Evolutionary conservation across 2,113 vertebrate species (phyloP).

Genomic region (Ammodytes marinus): DNA sequence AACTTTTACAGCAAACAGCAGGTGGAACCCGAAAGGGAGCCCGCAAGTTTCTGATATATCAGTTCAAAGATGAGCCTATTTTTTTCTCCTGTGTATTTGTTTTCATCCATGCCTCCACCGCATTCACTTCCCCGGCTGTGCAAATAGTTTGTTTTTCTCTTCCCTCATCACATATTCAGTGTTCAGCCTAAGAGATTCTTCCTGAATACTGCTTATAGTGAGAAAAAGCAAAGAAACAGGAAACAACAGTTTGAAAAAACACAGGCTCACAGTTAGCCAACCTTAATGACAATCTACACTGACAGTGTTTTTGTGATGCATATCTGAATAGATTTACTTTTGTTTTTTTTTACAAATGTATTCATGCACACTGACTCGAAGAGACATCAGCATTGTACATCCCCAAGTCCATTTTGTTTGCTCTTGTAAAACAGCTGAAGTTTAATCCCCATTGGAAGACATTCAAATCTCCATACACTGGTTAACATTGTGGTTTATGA

Average conservation of each 20-base stretch:
- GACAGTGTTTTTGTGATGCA: neutral
- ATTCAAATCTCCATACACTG: neutral
- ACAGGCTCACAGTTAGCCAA: neutral
- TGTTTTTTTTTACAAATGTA: neutral
- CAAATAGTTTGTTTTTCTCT: neutral
- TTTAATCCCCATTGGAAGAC: neutral
- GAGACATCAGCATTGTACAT: neutral
- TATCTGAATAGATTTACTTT: neutral
- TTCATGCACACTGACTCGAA: neutral
- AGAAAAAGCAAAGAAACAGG: slow-evolving; percentile 11
- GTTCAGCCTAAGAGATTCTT: slow-evolving; percentile 2
- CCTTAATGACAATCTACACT: neutral
- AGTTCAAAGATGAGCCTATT: slow-evolving; percentile 19
- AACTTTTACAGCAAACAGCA: slow-evolving; percentile 42
- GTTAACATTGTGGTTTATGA: neutral
- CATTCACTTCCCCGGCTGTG: slow-evolving; percentile 17
- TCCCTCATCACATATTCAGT: slow-evolving; percentile 7
- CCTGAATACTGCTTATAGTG: slow-evolving; percentile 8
- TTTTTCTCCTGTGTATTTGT: neutral
- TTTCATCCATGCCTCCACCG: neutral
- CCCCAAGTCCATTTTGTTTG: neutral
- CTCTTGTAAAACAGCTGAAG: neutral
- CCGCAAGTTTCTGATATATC: slow-evolving; percentile 11
- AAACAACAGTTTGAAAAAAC: slow-evolving; percentile 22
- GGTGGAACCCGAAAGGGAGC: slow-evolving; percentile 43